A percentile compares a stretch with the other conserved stretches of the same genome.
Conservation (phyloP, 2,113 vertebrate species). For the Ranitomeya variabilis region DNA sequence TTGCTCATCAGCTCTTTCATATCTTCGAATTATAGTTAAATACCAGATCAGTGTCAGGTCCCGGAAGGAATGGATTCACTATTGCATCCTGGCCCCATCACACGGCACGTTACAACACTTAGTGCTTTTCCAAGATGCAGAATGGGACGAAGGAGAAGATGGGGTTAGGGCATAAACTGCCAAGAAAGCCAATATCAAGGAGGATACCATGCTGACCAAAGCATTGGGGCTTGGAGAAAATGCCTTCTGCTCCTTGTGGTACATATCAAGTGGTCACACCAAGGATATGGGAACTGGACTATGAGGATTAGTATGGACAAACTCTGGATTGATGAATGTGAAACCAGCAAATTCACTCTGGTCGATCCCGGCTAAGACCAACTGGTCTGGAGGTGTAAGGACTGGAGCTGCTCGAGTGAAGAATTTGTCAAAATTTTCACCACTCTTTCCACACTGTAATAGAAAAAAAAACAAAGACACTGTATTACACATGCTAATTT, state of each 20-base stretch:
- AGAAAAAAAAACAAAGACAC: neutral
- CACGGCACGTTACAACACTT: slow-evolving; percentile 56
- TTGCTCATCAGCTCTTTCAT: slow-evolving; percentile 34
- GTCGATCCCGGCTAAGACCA: slow-evolving; percentile 84
- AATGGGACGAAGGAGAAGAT: neutral
- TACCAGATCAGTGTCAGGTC: slow-evolving; percentile 51
- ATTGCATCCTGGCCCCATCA: slow-evolving; percentile 54
- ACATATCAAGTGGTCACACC: slow-evolving; percentile 30
- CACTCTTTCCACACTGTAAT: slow-evolving; percentile 82
- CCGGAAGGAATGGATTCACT: slow-evolving; percentile 55
- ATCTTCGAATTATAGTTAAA: slow-evolving; percentile 32
- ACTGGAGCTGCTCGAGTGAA: slow-evolving; percentile 83
- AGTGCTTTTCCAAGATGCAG: slow-evolving; percentile 56
- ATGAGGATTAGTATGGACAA: slow-evolving; percentile 68
- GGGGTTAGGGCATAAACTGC: slow-evolving; percentile 8
- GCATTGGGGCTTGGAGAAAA: slow-evolving; percentile 51
- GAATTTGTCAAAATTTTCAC: slow-evolving; percentile 91
- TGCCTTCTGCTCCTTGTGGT: slow-evolving; percentile 32
- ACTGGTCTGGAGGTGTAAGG: slow-evolving; percentile 86
- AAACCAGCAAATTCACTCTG: slow-evolving; percentile 88
- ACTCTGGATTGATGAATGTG: slow-evolving; percentile 83
- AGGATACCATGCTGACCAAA: slow-evolving; percentile 44
- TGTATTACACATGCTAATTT: neutral
- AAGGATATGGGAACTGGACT: slow-evolving; percentile 58
- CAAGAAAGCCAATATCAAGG: slow-evolving; percentile 42